Evolutionary conservation across 2,113 vertebrate genomes (phyloP).

Genomic region (Furnarius figulus): DNA sequence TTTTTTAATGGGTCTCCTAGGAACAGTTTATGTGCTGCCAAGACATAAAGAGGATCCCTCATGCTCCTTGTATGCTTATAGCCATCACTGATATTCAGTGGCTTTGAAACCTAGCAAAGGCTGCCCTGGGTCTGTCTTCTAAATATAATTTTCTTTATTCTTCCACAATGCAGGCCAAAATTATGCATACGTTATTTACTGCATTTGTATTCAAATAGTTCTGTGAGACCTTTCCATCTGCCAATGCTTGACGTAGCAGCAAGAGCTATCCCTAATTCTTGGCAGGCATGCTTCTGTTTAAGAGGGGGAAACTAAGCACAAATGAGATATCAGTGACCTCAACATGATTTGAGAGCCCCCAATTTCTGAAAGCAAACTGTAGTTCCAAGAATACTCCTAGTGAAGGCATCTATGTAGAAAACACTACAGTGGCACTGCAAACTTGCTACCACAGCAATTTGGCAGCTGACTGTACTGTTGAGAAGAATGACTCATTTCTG

Average conservation of each 20-base stretch:
- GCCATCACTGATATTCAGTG: background rate
- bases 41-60: background rate
- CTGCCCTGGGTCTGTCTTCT: background rate
- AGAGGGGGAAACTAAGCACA: background rate
- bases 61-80: background rate
- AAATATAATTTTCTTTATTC: background rate
- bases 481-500: background rate
- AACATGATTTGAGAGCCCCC: background rate
- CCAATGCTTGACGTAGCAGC: accelerated
- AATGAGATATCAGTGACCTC: background rate
- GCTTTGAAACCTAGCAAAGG: background rate
- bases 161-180: background rate
- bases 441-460: background rate
- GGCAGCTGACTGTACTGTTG: accelerated
- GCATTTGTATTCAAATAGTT: background rate
- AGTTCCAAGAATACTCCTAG: background rate
- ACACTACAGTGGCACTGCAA: accelerated
- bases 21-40: background rate
- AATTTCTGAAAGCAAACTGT: background rate
- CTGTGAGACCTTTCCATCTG: background rate
- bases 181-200: background rate
- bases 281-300: background rate
- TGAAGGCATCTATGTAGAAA: background rate
- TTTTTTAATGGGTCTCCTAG: background rate
- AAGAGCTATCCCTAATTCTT: background rate